Evolutionary conservation across 2,888 invertebrate genomes (phyloP).

Genomic region (Scaptomyza flava): DNA sequence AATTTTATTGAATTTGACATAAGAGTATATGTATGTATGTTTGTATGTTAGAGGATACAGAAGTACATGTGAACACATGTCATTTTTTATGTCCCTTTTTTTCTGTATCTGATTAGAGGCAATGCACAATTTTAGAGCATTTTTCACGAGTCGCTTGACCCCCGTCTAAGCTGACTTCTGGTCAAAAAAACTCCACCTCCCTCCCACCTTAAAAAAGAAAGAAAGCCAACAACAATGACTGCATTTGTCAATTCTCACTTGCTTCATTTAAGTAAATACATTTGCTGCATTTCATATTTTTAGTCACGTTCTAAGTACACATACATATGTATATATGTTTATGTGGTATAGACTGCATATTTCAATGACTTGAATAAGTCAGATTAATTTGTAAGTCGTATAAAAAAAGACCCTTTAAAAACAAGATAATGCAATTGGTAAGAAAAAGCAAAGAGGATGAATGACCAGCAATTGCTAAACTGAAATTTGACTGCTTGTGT

Average conservation of each 20-base stretch:
- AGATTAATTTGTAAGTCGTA: constrained; percentile 28
- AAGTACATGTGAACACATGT: background rate
- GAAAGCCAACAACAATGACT: constrained; percentile 24
- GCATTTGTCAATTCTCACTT: constrained; percentile 76
- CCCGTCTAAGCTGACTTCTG: constrained; percentile 24
- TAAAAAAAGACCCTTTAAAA: no score
- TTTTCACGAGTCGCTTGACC: constrained; percentile 58
- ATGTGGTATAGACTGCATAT: constrained; percentile 21
- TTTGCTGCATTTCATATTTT: constrained; percentile 80
- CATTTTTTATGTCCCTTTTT: constrained; percentile 5
- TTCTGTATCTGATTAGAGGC: constrained; percentile 54
- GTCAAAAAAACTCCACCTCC: background rate
- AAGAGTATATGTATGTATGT: constrained; percentile 5
- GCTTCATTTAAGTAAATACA: constrained; percentile 76
- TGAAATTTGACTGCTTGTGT: no score
- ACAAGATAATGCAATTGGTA: no score
- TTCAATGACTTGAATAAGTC: constrained; percentile 27
- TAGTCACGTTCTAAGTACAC: constrained; percentile 75
- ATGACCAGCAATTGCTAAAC: no score
- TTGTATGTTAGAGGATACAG: background rate
- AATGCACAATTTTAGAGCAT: constrained; percentile 62
- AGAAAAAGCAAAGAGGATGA: no score
- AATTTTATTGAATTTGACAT: constrained; percentile 72
- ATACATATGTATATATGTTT: constrained; percentile 7
- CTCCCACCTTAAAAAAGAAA: constrained; percentile 5